Percentiles rank a stretch among this genome's conserved stretches.
These are phyloP conservation scores for Cephus pygmeus DNA, from an alignment of 2,888 invertebrate species.

Conservation along the genomic window DNA sequence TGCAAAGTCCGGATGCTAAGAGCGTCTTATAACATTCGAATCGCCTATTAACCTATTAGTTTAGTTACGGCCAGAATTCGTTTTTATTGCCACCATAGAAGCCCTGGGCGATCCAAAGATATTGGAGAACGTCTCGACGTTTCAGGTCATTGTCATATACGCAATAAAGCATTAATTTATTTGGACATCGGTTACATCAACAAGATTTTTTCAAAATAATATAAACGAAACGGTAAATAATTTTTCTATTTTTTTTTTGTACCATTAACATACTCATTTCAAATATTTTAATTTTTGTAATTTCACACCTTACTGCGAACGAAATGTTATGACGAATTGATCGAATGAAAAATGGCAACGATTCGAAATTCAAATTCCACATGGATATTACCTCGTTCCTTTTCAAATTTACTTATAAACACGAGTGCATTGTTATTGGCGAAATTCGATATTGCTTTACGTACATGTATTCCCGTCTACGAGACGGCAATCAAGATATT, in stretches of 20 bases:
- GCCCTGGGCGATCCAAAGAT: not conserved
- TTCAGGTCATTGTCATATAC: not conserved
- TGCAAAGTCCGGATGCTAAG: conserved; percentile 18
- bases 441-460: not conserved
- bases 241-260: fast-evolving
- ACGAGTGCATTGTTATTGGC: not conserved
- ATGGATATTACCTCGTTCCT: not conserved
- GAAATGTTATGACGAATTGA: not conserved
- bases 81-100: not conserved
- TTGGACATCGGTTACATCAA: not conserved
- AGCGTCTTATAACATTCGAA: not conserved
- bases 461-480: not conserved
- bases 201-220: not conserved
- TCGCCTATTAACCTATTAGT: conserved; percentile 30
- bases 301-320: not conserved
- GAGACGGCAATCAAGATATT: not conserved
- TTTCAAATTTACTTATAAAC: not conserved
- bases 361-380: not conserved
- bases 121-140: not conserved
- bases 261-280: too few relatives aligned
- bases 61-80: not conserved
- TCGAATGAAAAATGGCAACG: not conserved
- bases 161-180: not conserved
- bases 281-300: not conserved
- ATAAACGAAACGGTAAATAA: not conserved